Evolutionary conservation across 2,888 invertebrate species (phyloP).

Genomic region (Hofmannophila pseudospretella): DNA sequence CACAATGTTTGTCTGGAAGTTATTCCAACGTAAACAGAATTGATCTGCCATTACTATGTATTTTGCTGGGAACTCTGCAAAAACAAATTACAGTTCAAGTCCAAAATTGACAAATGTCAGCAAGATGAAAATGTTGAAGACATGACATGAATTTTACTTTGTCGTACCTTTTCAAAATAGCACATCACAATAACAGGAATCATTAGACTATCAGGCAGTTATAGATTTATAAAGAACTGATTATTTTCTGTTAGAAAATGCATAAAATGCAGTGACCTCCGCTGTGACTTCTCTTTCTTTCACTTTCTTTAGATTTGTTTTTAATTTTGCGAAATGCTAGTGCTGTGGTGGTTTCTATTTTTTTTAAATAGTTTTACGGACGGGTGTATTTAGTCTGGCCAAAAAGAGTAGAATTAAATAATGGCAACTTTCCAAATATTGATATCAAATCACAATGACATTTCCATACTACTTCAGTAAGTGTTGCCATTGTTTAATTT

Average conservation of each 20-base stretch:
- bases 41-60: slow-evolving; percentile 78
- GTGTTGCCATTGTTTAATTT: too few relatives aligned
- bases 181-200: slow-evolving; percentile 37
- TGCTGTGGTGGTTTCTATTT: too few relatives aligned
- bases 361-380: too few relatives aligned
- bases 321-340: slow-evolving; percentile 7
- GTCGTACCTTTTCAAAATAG: slow-evolving; percentile 31
- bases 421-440: too few relatives aligned
- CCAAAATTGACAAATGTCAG: slow-evolving; percentile 31
- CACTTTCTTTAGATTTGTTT: slow-evolving; percentile 49
- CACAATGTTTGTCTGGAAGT: slow-evolving; percentile 83
- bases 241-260: slow-evolving; percentile 38
- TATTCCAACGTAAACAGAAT: slow-evolving; percentile 86
- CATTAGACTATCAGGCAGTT: slow-evolving; percentile 31
- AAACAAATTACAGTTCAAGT: slow-evolving; percentile 22
- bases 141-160: slow-evolving; percentile 13
- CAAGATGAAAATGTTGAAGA: slow-evolving; percentile 17
- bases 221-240: slow-evolving; percentile 21
- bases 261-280: slow-evolving; percentile 76
- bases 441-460: too few relatives aligned
- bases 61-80: slow-evolving; percentile 41
- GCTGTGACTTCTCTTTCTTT: slow-evolving; percentile 61
- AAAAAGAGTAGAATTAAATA: too few relatives aligned
- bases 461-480: too few relatives aligned
- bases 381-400: too few relatives aligned